Conservation (phyloP, 2,113 vertebrate species). For the Nannobrachium achirus region DNA sequence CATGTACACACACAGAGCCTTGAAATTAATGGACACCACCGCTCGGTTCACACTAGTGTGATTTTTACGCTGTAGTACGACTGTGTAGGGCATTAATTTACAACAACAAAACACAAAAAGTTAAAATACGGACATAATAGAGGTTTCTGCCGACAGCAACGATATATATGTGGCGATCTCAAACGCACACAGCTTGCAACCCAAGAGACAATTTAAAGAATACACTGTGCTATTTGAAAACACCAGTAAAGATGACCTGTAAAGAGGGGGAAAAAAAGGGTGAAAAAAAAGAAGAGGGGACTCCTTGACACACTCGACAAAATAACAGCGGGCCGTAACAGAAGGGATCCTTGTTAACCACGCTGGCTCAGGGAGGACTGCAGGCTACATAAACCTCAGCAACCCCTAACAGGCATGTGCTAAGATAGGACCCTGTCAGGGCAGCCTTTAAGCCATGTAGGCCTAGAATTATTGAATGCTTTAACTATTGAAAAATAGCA, state of each 20-base stretch:
- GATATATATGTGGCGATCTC: not conserved
- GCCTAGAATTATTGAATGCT: too few species aligned
- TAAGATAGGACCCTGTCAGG: conserved; percentile 66
- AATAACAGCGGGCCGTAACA: conserved; percentile 10
- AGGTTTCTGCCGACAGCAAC: too few species aligned
- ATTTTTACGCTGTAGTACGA: too few species aligned
- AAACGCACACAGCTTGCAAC: not conserved
- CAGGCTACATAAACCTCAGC: conserved; percentile 55
- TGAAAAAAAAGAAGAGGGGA: not conserved
- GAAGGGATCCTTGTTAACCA: conserved; percentile 41
- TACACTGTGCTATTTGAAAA: conserved; percentile 11
- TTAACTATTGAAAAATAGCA: too few species aligned
- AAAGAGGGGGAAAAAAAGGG: not conserved
- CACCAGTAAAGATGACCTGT: conserved; percentile 10
- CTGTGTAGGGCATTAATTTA: too few species aligned
- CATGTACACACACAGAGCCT: too few species aligned
- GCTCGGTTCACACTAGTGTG: too few species aligned
- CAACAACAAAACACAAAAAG: too few species aligned
- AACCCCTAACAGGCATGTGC: conserved; percentile 49
- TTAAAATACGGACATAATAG: too few species aligned
- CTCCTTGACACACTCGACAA: conserved; percentile 2
- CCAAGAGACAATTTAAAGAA: conserved; percentile 11
- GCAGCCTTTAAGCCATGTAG: too few species aligned
- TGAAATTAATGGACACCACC: too few species aligned
- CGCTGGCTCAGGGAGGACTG: conserved; percentile 28